Evolutionary conservation across 2,797 vertebrate species (phyloP), one percentile per base, ranked within the genome.

Genomic region (Neostethus bicornis): DNA sequence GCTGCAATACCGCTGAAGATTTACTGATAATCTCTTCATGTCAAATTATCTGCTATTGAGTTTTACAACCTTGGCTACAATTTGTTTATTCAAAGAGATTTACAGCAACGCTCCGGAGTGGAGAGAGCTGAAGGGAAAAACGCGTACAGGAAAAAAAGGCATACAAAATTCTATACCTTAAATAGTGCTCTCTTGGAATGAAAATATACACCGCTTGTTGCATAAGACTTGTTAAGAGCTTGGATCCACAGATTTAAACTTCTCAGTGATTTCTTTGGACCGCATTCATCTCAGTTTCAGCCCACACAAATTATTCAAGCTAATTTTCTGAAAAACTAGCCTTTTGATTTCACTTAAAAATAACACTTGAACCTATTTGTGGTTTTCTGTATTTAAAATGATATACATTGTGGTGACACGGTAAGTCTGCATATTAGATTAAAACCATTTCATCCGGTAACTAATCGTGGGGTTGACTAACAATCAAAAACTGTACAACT

Each of bases 401-500:
- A 13, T 52, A 21, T 19, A 20, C 4, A 20, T 20, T 65, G 70
- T 74, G 60, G 61, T 61, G 47, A 65, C 50, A 64, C 21, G n/a
- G n/a, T n/a, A n/a, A n/a, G n/a, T n/a, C n/a, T n/a, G n/a, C n/a
- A n/a, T n/a, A n/a, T n/a, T n/a, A n/a, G n/a, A n/a, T n/a, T n/a
- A n/a, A n/a, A n/a, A n/a, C n/a, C n/a, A n/a, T n/a, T n/a, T n/a
- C n/a, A n/a, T n/a, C n/a, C n/a, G n/a, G n/a, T n/a, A n/a, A n/a
- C n/a, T n/a, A n/a, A n/a, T 63, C 68, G 46, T 65, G 65, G 54
- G 69, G 69, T 61, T 51, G 62, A 65, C 52, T 77, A 86, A 79
- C 80, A 75, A 74, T 69, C 35, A 41, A 44, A 41, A 79, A 79
- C n/a, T 58, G 57, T 53, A 84, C 79, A 70, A 76, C 80, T 77